Conservation (phyloP, 2,888 invertebrate genomes). For the Leucophenga maculata region DNA sequence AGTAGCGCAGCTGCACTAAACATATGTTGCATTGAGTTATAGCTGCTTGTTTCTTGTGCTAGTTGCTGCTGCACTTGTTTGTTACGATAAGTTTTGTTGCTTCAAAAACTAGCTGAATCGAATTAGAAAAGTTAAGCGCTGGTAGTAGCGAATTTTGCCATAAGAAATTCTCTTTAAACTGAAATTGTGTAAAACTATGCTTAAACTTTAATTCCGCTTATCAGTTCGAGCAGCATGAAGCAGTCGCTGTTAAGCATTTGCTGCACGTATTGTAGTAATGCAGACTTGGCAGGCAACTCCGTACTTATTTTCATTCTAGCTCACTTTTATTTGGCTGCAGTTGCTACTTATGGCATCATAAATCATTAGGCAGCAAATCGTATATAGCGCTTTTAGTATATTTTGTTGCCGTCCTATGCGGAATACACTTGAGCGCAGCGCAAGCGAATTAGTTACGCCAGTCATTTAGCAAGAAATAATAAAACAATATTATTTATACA, state of each 20-base stretch:
- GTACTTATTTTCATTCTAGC: no score
- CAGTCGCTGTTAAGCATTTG: constrained; percentile 24
- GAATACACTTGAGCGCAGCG: no score
- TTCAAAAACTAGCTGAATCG: not conserved
- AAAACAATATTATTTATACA: constrained; percentile 6
- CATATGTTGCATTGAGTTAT: constrained; percentile 64
- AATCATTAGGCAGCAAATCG: constrained; percentile 39
- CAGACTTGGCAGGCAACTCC: no score
- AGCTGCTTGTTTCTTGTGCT: constrained; percentile 36
- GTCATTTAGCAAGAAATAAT: no score
- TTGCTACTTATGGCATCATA: constrained; percentile 60
- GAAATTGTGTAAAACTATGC: not conserved
- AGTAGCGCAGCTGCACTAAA: constrained; percentile 50
- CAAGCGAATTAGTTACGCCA: no score
- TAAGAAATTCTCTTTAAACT: not conserved
- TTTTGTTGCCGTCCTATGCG: no score
- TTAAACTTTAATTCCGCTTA: not conserved
- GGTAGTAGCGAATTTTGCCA: not conserved
- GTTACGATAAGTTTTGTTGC: constrained; percentile 2
- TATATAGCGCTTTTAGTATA: no score
- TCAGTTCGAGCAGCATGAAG: not conserved
- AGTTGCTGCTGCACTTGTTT: not conserved
- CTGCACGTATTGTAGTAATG: no score
- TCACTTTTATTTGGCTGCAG: constrained; percentile 30
- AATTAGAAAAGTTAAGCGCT: not conserved